phyloP scores from a whole-genome alignment of 2,888 invertebrate species.

The Tenthredo livida region DNA sequence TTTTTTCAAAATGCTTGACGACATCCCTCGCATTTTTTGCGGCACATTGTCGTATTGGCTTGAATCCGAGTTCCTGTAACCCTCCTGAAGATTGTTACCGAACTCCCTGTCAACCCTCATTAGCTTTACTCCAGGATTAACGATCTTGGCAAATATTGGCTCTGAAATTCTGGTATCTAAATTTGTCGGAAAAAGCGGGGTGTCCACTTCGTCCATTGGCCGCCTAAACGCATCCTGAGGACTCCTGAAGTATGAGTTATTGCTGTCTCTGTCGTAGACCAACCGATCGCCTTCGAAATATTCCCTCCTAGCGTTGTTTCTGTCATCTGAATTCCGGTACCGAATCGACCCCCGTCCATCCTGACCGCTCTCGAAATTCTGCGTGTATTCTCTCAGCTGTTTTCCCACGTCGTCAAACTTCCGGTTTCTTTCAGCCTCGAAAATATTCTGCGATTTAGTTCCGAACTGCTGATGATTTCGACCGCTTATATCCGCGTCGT shows the following conservation, averaged over 20 bases:
- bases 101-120: constrained; percentile 74
- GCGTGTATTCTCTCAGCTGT: constrained; percentile 69
- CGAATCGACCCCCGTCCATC: constrained; percentile 63
- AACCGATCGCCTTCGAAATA: constrained; percentile 59
- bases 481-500: constrained; percentile 8
- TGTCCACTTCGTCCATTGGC: constrained; percentile 73
- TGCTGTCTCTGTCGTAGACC: constrained; percentile 58
- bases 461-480: neutral
- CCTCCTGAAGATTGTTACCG: constrained; percentile 59
- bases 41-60: constrained; percentile 77
- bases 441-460: constrained; percentile 22
- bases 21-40: constrained; percentile 68
- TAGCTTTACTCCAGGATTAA: constrained; percentile 75
- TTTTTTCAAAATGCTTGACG: constrained; percentile 70
- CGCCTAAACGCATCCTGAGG: constrained; percentile 71
- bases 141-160: constrained; percentile 70
- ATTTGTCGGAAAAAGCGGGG: constrained; percentile 72
- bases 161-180: constrained; percentile 63
- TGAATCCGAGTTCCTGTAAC: constrained; percentile 72
- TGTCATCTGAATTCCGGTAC: constrained; percentile 60
- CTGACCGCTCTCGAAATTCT: constrained; percentile 70
- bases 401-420: constrained; percentile 64
- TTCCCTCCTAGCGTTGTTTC: constrained; percentile 31
- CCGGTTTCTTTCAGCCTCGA: constrained; percentile 58
- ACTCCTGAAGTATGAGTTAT: constrained; percentile 54